These are phyloP conservation scores for Periphyllus acericola DNA, from an alignment of 2,888 invertebrate species.

Conservation along the genomic window DNA sequence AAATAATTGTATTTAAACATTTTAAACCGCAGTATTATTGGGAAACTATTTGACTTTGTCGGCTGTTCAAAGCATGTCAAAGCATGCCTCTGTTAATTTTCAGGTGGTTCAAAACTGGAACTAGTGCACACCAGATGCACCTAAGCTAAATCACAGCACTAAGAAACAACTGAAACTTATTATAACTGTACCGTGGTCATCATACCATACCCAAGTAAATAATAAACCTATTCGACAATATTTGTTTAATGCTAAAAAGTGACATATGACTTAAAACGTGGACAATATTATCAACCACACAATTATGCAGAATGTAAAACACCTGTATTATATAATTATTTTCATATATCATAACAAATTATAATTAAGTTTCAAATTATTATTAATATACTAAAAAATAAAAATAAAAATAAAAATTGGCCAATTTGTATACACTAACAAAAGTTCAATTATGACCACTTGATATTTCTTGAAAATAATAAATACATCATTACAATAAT, in stretches of 20 bases:
- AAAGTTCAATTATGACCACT: constrained; percentile 46
- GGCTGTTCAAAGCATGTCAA: too few relatives aligned
- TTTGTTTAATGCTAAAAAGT: constrained; percentile 21
- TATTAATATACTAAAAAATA: constrained; percentile 50
- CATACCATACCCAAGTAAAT: too few relatives aligned
- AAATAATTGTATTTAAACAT: not conserved
- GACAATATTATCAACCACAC: constrained; percentile 31
- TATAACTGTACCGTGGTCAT: too few relatives aligned
- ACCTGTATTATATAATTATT: constrained; percentile 61
- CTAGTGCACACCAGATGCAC: too few relatives aligned
- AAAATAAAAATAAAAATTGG: constrained; percentile 54
- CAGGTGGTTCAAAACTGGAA: too few relatives aligned
- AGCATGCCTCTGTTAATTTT: too few relatives aligned
- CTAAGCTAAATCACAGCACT: too few relatives aligned
- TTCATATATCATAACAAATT: constrained; percentile 59
- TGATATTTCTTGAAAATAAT: constrained; percentile 56
- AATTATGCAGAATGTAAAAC: constrained; percentile 59
- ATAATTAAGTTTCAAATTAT: constrained; percentile 56
- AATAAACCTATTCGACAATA: not conserved
- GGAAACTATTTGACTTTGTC: too few relatives aligned
- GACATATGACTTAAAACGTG: constrained; percentile 6
- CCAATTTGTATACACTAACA: constrained; percentile 46
- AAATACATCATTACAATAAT: constrained; percentile 58
- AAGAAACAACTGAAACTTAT: too few relatives aligned
- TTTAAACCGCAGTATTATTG: too few relatives aligned